Conservation (phyloP, 1,140 invertebrate genomes). For the Diuraphis noxia region DNA sequence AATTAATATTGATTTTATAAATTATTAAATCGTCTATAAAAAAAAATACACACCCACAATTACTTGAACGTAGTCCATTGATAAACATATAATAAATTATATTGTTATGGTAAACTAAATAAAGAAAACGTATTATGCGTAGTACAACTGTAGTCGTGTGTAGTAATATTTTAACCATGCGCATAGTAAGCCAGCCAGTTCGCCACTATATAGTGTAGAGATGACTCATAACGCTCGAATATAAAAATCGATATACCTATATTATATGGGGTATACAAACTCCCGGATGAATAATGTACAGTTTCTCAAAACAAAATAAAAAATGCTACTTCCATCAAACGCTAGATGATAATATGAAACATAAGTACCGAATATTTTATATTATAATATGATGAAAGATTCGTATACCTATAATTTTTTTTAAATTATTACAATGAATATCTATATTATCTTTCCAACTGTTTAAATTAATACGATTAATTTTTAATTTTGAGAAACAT, state of each 20-base stretch:
- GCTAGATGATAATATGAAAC: background rate
- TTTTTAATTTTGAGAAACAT: background rate
- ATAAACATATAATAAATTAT: background rate
- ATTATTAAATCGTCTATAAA: background rate
- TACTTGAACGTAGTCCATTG: background rate
- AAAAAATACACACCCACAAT: conserved; percentile 23
- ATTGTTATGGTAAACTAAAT: background rate
- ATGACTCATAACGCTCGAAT: conserved; percentile 34
- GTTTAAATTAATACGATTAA: background rate
- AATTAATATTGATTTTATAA: background rate
- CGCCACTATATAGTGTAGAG: background rate
- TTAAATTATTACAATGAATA: background rate
- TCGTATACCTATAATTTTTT: background rate
- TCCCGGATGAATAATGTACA: conserved; percentile 28
- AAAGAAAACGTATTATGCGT: conserved; percentile 4
- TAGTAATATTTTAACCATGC: conserved; percentile 31
- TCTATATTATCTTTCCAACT: background rate
- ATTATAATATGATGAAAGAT: background rate
- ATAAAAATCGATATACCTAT: conserved; percentile 34
- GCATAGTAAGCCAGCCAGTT: background rate
- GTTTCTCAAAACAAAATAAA: conserved; percentile 7
- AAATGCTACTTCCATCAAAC: background rate
- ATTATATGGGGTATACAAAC: background rate
- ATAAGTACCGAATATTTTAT: background rate
- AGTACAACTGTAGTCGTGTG: background rate